A percentile compares a stretch with the other conserved stretches of the same genome.
Conservation (phyloP, 2,888 invertebrate genomes). For the Proisotoma minuta region DNA sequence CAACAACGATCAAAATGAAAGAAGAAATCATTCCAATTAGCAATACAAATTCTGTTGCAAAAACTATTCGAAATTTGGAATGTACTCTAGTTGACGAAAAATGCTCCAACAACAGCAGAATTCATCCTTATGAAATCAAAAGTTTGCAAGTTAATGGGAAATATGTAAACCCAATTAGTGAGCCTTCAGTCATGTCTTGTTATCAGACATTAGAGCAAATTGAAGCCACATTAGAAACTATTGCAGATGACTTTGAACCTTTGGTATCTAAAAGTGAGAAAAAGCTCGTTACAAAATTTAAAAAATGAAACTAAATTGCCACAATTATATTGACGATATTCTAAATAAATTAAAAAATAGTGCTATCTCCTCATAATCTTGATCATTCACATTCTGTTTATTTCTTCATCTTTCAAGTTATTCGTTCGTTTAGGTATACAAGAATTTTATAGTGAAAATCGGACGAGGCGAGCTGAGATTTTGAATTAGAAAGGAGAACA, state of each 20-base stretch:
- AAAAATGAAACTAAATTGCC: no score
- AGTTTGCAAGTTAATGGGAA: background rate
- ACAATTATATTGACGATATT: no score
- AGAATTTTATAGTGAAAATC: no score
- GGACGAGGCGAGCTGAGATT: no score
- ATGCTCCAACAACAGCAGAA: no score
- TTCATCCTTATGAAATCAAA: background rate
- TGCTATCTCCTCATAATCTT: no score
- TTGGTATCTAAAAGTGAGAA: no score
- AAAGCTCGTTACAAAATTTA: no score
- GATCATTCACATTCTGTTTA: no score
- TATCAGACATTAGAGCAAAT: background rate
- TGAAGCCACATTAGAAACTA: background rate
- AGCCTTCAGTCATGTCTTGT: background rate
- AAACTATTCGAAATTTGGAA: background rate
- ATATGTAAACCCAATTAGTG: background rate
- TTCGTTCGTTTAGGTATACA: no score
- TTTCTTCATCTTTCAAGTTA: no score
- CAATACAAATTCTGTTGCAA: background rate
- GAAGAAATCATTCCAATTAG: background rate
- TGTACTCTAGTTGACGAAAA: background rate
- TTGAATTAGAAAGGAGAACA: slow-evolving; percentile 26
- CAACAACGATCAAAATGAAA: background rate
- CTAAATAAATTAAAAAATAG: no score
- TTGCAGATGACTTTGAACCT: background rate